A percentile compares a stretch with the other conserved stretches of the same genome.
Conservation (phyloP, 2,797 vertebrate species). For the Threskiornis aethiopicus region DNA sequence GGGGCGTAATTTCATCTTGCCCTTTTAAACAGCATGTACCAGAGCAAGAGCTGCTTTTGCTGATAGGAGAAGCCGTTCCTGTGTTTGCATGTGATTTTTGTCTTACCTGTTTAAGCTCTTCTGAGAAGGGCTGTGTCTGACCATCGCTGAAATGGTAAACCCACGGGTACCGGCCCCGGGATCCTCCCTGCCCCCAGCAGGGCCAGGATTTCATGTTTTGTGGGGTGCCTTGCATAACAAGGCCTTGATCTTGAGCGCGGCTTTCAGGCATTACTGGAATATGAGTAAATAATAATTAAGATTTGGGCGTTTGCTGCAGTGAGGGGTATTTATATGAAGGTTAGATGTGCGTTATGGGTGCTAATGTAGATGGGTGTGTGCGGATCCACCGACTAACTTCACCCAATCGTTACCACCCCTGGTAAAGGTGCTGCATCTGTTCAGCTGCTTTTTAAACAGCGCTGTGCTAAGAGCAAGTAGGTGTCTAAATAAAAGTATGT, state of each 20-base stretch:
- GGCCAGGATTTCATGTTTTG: conserved; percentile 11
- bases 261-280: neutral
- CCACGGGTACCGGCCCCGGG: neutral
- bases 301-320: conserved; percentile 9
- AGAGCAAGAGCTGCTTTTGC: neutral
- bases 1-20: neutral
- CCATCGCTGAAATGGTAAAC: neutral
- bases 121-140: neutral
- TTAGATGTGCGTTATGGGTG: neutral
- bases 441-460: neutral
- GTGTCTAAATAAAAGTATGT: conserved; percentile 12
- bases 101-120: neutral
- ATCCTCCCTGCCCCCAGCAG: neutral
- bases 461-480: neutral
- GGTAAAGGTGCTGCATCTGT: neutral
- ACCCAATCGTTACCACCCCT: neutral
- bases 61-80: neutral
- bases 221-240: neutral
- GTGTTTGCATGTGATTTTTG: neutral
- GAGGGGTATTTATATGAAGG: neutral
- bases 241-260: conserved; percentile 14
- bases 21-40: neutral
- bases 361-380: neutral
- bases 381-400: neutral
- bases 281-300: conserved; percentile 48